phyloP scores from a whole-genome alignment of 1,140 invertebrate genomes.

The Caerostris darwini region DNA sequence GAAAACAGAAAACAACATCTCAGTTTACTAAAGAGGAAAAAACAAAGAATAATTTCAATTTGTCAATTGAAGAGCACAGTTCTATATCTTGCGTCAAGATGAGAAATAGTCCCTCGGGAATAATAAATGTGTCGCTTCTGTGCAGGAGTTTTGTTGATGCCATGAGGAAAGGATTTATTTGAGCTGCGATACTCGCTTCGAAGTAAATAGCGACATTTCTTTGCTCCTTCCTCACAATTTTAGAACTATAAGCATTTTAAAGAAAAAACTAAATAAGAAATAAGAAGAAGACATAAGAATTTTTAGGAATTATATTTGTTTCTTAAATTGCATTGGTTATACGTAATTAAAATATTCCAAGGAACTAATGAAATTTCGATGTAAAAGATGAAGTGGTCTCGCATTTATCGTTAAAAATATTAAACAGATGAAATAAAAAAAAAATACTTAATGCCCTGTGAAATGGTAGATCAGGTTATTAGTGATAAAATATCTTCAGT shows the following conservation, averaged over 20 bases:
- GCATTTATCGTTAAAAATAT: too few species aligned
- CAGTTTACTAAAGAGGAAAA: background rate
- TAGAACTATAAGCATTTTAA: background rate
- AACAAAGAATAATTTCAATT: constrained; percentile 34
- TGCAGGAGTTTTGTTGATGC: background rate
- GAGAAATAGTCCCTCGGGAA: constrained; percentile 13
- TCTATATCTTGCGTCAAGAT: constrained; percentile 7
- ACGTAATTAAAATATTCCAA: too few species aligned
- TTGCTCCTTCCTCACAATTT: background rate
- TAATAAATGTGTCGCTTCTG: background rate
- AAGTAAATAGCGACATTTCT: background rate
- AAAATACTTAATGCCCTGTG: too few species aligned
- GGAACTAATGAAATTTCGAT: too few species aligned
- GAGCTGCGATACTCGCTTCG: background rate
- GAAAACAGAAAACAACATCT: background rate
- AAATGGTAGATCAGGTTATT: too few species aligned
- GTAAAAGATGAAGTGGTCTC: too few species aligned
- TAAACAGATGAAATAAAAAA: too few species aligned
- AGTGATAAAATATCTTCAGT: too few species aligned
- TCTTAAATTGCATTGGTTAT: too few species aligned
- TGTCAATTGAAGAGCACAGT: constrained; percentile 7
- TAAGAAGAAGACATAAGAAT: too few species aligned
- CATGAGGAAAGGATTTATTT: constrained; percentile 1
- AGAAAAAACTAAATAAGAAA: background rate
- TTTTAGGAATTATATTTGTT: too few species aligned